Percentiles rank a stretch among this genome's conserved stretches.
phyloP scores from a whole-genome alignment of 2,113 vertebrate genomes.

The Lynx canadensis region DNA sequence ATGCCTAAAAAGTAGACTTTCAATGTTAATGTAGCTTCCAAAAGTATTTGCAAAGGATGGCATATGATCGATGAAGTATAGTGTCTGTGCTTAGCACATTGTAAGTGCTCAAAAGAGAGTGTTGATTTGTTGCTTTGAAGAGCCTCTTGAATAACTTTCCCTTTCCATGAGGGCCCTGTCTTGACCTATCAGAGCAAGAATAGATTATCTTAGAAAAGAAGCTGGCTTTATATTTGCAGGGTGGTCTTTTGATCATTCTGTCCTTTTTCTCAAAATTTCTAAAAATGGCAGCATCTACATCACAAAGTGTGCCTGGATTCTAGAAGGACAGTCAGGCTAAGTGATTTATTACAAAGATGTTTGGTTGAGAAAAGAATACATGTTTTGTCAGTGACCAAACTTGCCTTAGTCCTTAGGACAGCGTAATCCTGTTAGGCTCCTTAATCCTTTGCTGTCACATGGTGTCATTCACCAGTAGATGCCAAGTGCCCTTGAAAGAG shows the following conservation, averaged over 20 bases:
- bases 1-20: neutral
- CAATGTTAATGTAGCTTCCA: neutral
- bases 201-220: neutral
- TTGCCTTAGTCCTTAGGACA: neutral
- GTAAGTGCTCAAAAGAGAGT: neutral
- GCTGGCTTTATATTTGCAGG: neutral
- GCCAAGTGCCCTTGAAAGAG: neutral
- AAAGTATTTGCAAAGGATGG: neutral
- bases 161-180: neutral
- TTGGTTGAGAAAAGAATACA: neutral
- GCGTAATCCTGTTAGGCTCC: rapidly evolving
- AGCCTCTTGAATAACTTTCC: neutral
- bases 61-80: neutral
- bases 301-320: neutral
- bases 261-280: conserved; percentile 22
- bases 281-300: neutral
- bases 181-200: neutral
- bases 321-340: neutral
- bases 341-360: neutral
- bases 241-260: neutral
- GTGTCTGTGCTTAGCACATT: neutral
- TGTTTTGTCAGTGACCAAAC: neutral
- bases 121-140: neutral
- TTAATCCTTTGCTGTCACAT: neutral
- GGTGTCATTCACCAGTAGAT: neutral